Evolutionary conservation across 1,140 invertebrate genomes (phyloP).

Genomic region (Drosophila oshimai): DNA sequence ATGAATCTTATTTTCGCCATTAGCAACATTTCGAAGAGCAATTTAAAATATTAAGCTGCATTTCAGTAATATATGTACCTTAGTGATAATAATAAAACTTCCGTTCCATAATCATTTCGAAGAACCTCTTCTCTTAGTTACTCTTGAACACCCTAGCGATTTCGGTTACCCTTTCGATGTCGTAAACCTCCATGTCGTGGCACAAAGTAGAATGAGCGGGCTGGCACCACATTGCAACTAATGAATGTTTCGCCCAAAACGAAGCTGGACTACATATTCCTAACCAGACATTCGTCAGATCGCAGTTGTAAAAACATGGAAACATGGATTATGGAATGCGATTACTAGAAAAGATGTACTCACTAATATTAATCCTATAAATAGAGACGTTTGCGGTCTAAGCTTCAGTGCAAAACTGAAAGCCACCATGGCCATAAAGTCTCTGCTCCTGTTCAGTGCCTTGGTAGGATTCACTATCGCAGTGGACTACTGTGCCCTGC

Average conservation of each 20-base stretch:
- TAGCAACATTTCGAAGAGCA: background rate
- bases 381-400: background rate
- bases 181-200: slow-evolving; percentile 68
- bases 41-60: background rate
- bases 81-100: slow-evolving; percentile 1
- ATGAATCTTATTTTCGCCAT: background rate
- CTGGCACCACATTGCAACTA: slow-evolving; percentile 30
- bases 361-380: background rate
- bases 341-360: background rate
- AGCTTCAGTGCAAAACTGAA: background rate
- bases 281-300: background rate
- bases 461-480: slow-evolving; percentile 2
- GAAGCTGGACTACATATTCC: background rate
- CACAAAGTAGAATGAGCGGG: slow-evolving; percentile 56
- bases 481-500: slow-evolving; percentile 53
- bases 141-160: slow-evolving; percentile 16
- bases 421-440: background rate
- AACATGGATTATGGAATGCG: background rate
- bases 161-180: slow-evolving; percentile 59
- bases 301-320: background rate
- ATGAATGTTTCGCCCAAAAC: background rate
- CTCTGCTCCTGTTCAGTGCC: slow-evolving; percentile 7
- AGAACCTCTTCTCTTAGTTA: background rate
- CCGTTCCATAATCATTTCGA: background rate
- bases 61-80: background rate